Evolutionary conservation across 2,113 vertebrate species (phyloP), one percentile per base, ranked within the genome.

Genomic region (Clarias magur): DNA sequence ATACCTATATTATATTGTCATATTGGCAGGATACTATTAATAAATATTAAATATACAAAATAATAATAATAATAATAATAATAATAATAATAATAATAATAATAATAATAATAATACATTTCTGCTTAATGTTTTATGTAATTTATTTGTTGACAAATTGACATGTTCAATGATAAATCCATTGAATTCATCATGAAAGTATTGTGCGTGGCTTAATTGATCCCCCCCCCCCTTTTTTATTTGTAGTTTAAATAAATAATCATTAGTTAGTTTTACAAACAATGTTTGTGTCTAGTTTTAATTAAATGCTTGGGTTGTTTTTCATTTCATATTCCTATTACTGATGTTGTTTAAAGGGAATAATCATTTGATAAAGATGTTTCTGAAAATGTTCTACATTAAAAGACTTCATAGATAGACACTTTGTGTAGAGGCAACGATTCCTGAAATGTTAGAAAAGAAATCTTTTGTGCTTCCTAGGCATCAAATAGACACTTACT

Each of bases 351-450:
- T 75, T 85, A 27, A 76, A 84, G 60, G 34, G 21, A 48, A 53
- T 67, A 63, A 56, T 34, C 17, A 76, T 67, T 79, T 57, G 53
- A 78, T 27, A 78, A 12, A 79, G 42, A 75, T 13, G 15, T 75
- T 85, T 85, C 59, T 56, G 27, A 34, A 85, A 85, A 78, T 78
- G 72, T 78, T 10, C 15, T 48, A 53, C 72, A 75, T 75, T 13
- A 78, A 85, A 85, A 85, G 17, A 38, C 84, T 78, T 38, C 42
- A 63, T 38, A 78, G 42, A 78, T 76, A 76, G 72, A 76, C 83
- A 76, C 70, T 17, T 70, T 3, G 70, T 85, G 48, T 62, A 60
- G 70, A 76, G 70, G 60, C 15, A 85, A 42, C 57, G 53, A 78
- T 85, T 59, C 42, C 57, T 19, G 72, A 85, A 38, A 78, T 85